Evolutionary conservation across 2,797 vertebrate genomes (phyloP).

Genomic region (Neomorphus geoffroyi): DNA sequence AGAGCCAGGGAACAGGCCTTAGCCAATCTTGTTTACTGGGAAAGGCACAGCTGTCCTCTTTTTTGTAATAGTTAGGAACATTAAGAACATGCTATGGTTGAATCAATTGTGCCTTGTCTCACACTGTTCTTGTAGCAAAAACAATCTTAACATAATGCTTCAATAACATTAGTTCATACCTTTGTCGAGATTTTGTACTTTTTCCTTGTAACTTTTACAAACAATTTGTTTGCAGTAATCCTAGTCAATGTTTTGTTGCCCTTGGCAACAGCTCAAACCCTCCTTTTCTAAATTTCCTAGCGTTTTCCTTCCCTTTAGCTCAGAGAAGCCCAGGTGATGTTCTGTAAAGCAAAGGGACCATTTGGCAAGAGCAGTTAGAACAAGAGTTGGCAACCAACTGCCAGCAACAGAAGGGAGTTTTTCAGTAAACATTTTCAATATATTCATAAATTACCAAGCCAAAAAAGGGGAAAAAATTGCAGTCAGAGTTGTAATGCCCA

Average conservation of each 20-base stretch:
- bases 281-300: neutral
- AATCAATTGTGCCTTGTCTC: neutral
- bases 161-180: neutral
- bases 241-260: neutral
- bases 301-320: neutral
- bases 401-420: slow-evolving; percentile 31
- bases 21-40: neutral
- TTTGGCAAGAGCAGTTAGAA: neutral
- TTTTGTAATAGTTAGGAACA: neutral
- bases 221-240: neutral
- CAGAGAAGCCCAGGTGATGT: neutral
- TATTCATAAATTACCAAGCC: neutral
- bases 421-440: neutral
- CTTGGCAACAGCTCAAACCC: neutral
- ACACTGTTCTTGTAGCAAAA: neutral
- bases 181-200: neutral
- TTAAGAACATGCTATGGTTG: neutral
- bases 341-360: neutral
- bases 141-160: neutral
- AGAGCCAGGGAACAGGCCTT: neutral
- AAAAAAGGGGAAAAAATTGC: neutral
- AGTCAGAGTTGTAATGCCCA: neutral
- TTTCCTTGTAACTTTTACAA: neutral
- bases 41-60: neutral
- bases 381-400: neutral